Conservation (phyloP, 1,140 invertebrate genomes). For the Oscheius sp. region DNA sequence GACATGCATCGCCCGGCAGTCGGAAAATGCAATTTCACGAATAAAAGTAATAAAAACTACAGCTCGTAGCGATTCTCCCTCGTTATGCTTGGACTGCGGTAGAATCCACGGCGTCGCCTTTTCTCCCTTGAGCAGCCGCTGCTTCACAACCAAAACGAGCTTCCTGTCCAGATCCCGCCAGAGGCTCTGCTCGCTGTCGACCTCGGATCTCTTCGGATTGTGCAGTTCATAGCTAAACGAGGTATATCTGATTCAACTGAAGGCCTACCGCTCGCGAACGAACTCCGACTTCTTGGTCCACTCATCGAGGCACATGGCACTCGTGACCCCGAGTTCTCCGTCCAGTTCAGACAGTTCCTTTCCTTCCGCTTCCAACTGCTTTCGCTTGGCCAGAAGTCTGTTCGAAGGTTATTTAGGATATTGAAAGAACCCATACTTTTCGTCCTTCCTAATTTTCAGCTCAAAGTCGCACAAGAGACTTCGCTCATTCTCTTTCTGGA, state of each 20-base stretch:
- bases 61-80: constrained; percentile 53
- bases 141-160: constrained; percentile 49
- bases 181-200: not conserved
- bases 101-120: constrained; percentile 50
- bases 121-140: constrained; percentile 37
- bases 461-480: constrained; percentile 51
- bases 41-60: constrained; percentile 25
- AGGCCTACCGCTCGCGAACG: constrained; percentile 22
- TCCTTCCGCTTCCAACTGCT: constrained; percentile 48
- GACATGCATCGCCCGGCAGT: constrained; percentile 49
- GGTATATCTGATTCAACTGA: constrained; percentile 22
- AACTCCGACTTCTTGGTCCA: constrained; percentile 40
- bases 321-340: constrained; percentile 51
- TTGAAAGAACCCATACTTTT: constrained; percentile 43
- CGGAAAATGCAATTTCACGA: constrained; percentile 36
- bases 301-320: constrained; percentile 43
- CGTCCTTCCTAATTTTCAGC: constrained; percentile 46
- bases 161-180: constrained; percentile 44
- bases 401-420: not conserved
- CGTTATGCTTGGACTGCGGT: constrained; percentile 43
- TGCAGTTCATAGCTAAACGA: constrained; percentile 7
- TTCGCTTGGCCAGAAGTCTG: constrained; percentile 49
- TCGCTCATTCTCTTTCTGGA: constrained; percentile 41
- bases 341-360: constrained; percentile 58
- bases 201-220: constrained; percentile 3